Conservation (phyloP, 2,113 vertebrate species). For the Odontesthes bonariensis region DNA sequence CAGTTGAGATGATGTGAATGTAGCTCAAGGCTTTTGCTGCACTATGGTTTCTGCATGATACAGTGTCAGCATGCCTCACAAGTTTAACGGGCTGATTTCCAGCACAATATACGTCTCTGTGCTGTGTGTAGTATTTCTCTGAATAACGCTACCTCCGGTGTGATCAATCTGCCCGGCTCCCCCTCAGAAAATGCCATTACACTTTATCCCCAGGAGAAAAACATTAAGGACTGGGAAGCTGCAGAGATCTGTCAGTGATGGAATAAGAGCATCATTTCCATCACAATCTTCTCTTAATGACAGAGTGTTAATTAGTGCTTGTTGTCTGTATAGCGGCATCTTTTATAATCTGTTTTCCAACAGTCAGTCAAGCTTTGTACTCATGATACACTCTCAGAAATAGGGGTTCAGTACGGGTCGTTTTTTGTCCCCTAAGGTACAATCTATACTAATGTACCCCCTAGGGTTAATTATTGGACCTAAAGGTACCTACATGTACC, state of each 20-base stretch:
- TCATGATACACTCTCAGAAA: too few relatives aligned
- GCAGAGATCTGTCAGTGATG: constrained; percentile 39
- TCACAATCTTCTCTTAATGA: constrained; percentile 53
- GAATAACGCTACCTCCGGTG: constrained; percentile 13
- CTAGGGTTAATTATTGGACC: too few relatives aligned
- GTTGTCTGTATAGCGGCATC: constrained; percentile 53
- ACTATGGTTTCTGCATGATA: constrained; percentile 20
- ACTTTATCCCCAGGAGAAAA: constrained; percentile 13
- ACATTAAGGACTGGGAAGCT: constrained; percentile 19
- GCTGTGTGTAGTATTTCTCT: constrained; percentile 5
- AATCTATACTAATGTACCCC: too few relatives aligned
- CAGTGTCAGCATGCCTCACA: neutral
- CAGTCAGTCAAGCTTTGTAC: too few relatives aligned
- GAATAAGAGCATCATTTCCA: constrained; percentile 50
- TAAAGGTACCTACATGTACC: too few relatives aligned
- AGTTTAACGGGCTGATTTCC: constrained; percentile 5
- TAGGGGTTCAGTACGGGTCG: too few relatives aligned
- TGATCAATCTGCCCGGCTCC: constrained; percentile 38
- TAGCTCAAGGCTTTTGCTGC: constrained; percentile 37
- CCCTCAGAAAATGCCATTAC: constrained; percentile 31
- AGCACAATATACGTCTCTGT: neutral
- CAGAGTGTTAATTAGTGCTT: constrained; percentile 64
- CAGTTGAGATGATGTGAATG: constrained; percentile 25
- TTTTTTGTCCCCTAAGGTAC: too few relatives aligned
- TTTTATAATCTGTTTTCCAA: too few relatives aligned